phyloP scores from a whole-genome alignment of 2,888 invertebrate species.

The Papilio protenor region DNA sequence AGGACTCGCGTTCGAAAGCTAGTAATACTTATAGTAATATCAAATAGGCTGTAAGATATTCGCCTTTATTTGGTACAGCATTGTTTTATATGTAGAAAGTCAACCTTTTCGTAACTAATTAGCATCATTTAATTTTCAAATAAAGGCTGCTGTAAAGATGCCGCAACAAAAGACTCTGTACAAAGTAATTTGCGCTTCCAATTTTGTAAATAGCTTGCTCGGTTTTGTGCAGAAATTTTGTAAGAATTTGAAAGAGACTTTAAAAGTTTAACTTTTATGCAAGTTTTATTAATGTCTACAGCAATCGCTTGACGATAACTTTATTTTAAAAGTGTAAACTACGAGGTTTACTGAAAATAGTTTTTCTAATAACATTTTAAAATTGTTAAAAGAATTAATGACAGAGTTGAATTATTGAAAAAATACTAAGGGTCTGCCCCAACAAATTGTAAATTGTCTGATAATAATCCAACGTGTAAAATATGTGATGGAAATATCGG shows the following conservation, averaged over 20 bases:
- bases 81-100: background rate
- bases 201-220: conserved; percentile 18
- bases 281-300: conserved; percentile 10
- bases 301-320: background rate
- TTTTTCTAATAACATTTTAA: background rate
- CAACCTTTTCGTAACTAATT: background rate
- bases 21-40: background rate
- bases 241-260: conserved; percentile 19
- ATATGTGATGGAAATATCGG: no score
- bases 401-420: no score
- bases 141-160: conserved; percentile 4
- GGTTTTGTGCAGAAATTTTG: conserved; percentile 18
- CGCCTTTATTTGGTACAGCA: no score
- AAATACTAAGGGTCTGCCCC: no score
- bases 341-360: background rate
- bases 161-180: conserved; percentile 14
- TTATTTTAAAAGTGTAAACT: background rate
- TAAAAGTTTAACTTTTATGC: conserved; percentile 13
- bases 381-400: no score
- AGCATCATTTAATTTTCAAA: background rate
- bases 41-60: no score
- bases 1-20: no score
- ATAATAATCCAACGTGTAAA: no score
- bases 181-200: conserved; percentile 9
- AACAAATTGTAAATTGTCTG: no score